phyloP scores from a whole-genome alignment of 2,797 vertebrate genomes.

The Mormyrus proboscirostris region DNA sequence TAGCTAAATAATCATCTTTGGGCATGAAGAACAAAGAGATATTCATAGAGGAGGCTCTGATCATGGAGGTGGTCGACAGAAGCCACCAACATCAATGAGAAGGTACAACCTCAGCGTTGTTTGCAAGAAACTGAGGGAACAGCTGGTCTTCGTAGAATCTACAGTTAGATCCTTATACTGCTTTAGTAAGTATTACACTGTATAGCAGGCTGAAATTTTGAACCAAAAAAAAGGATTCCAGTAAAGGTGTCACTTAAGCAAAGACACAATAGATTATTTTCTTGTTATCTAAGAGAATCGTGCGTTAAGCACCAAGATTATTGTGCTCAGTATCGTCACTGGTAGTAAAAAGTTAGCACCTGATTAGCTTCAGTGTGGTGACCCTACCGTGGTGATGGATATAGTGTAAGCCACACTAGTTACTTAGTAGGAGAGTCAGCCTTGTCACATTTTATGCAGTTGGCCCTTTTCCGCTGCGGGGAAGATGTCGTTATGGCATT shows the following conservation, averaged over 20 bases:
- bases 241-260: background rate
- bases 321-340: background rate
- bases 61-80: background rate
- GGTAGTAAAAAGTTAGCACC: background rate
- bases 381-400: background rate
- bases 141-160: background rate
- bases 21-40: background rate
- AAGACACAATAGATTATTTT: background rate
- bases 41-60: background rate
- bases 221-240: background rate
- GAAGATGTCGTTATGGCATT: background rate
- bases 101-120: background rate
- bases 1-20: background rate
- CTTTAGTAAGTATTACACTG: background rate
- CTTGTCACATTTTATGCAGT: background rate
- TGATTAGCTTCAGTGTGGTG: background rate
- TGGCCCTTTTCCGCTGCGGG: background rate
- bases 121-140: background rate
- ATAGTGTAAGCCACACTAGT: background rate
- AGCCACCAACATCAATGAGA: background rate
- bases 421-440: background rate
- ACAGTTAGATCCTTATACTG: background rate
- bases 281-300: background rate
- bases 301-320: background rate
- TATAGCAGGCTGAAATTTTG: background rate